Evolutionary conservation across 2,888 invertebrate species (phyloP).

Genomic region (Rugalucina vietnamica): DNA sequence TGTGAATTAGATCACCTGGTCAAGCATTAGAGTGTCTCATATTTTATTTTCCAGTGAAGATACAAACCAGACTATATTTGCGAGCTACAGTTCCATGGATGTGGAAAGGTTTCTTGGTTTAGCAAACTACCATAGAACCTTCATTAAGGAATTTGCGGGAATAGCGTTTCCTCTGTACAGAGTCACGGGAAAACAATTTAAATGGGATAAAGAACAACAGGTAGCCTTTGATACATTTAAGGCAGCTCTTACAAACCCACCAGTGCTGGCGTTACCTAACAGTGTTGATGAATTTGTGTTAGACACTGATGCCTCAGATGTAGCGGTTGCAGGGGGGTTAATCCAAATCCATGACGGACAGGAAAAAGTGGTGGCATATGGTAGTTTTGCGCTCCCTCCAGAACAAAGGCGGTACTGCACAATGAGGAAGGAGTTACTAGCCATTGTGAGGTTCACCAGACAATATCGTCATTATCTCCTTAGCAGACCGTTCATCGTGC

Average conservation of each 20-base stretch:
- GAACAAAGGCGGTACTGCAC: not conserved
- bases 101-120: not conserved
- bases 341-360: not conserved
- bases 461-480: not conserved
- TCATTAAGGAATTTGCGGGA: not conserved
- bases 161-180: not conserved
- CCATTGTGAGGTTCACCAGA: no score
- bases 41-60: no score
- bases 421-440: not conserved
- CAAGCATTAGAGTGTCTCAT: no score
- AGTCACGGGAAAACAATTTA: not conserved
- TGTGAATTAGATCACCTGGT: no score
- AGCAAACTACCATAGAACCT: not conserved
- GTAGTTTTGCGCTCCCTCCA: not conserved
- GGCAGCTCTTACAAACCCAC: not conserved
- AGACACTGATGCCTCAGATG: not conserved
- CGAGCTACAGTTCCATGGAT: no score
- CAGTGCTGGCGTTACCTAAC: not conserved
- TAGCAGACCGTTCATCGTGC: not conserved
- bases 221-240: not conserved
- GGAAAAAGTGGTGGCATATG: not conserved
- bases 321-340: not conserved
- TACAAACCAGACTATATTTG: no score
- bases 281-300: not conserved
- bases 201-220: not conserved